A percentile compares a stretch with the other conserved stretches of the same genome.
Conservation (phyloP, 1,140 invertebrate genomes). For the Alviniconcha marisindica region DNA sequence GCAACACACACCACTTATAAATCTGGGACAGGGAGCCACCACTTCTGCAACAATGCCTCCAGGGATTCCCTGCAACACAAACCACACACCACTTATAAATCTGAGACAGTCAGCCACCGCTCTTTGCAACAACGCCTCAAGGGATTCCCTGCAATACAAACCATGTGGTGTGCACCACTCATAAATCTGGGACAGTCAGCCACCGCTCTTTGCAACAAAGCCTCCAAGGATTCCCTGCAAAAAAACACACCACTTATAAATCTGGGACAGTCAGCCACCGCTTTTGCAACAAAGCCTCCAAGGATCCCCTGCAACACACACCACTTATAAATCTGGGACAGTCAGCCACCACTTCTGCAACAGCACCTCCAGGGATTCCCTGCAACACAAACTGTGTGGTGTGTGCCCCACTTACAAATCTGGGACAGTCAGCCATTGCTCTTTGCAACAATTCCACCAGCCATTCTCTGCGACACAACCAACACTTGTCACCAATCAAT, state of each 20-base stretch:
- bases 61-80: constrained; percentile 83
- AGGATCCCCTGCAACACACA: constrained; percentile 81
- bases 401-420: too few species aligned
- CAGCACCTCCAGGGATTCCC: constrained; percentile 92
- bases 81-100: too few species aligned
- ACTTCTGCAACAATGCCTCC: constrained; percentile 94
- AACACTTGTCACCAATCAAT: too few species aligned
- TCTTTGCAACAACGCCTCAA: constrained; percentile 93
- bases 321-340: constrained; percentile 83
- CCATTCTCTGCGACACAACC: constrained; percentile 81
- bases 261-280: constrained; percentile 97
- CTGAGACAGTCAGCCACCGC: constrained; percentile 97
- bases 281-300: constrained; percentile 94
- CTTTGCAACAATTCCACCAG: constrained; percentile 93
- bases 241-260: neutral
- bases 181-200: constrained; percentile 97
- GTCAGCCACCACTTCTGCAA: constrained; percentile 94
- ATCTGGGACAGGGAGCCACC: constrained; percentile 96
- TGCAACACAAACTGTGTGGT: constrained; percentile 49
- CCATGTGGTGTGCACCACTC: too few species aligned
- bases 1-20: constrained; percentile 40
- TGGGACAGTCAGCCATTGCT: constrained; percentile 97
- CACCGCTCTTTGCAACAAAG: constrained; percentile 94
- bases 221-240: constrained; percentile 88
- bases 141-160: constrained; percentile 82